Conservation (phyloP, 2,888 invertebrate species). For the Pegoplata infirma region DNA sequence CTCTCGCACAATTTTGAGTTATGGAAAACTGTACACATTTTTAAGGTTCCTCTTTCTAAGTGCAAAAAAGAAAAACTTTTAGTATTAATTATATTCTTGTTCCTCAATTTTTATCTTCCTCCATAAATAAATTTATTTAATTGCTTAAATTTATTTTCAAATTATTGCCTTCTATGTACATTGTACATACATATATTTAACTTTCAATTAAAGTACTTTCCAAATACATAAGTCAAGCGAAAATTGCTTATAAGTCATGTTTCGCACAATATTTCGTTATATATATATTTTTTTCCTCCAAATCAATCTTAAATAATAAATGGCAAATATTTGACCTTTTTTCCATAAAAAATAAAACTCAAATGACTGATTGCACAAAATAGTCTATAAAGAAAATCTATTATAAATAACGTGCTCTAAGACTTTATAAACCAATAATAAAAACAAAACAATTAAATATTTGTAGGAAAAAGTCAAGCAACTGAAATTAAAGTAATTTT, state of each 20-base stretch:
- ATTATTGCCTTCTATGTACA: not conserved
- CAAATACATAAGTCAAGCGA: not conserved
- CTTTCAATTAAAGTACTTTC: conserved; percentile 18
- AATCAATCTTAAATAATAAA: not conserved
- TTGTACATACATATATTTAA: not conserved
- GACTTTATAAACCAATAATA: not conserved
- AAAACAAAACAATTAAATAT: not conserved
- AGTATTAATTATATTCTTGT: no score
- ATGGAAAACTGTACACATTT: no score
- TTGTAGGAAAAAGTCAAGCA: conserved; percentile 10
- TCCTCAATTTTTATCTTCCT: no score
- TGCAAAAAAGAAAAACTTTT: no score
- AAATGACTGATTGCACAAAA: not conserved
- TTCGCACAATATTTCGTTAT: not conserved
- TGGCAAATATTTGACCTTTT: conserved; percentile 12
- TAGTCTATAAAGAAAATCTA: not conserved
- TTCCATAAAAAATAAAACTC: not conserved
- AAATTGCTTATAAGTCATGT: conserved; percentile 5
- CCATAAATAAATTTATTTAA: not conserved
- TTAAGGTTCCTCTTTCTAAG: no score
- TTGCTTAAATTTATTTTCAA: not conserved
- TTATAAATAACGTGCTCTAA: not conserved
- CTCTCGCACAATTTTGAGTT: no score
- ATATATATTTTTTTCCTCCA: not conserved
- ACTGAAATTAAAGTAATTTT: conserved; percentile 5